Conservation (phyloP, 2,888 invertebrate species). For the Pseudoips prasinana region DNA sequence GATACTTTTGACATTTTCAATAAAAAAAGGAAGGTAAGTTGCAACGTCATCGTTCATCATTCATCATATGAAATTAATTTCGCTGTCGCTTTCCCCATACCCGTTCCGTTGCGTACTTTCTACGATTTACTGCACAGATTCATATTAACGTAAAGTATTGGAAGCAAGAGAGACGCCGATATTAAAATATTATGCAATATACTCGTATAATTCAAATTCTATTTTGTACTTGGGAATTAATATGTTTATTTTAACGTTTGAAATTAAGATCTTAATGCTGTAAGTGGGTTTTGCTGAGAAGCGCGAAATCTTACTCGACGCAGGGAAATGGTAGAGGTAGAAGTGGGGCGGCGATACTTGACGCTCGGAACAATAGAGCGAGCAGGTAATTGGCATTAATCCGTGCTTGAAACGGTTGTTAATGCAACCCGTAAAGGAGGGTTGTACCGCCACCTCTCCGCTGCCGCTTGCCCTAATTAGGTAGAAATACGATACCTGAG, state of each 20-base stretch:
- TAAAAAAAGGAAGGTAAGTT: conserved; percentile 62
- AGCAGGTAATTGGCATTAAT: conserved; percentile 70
- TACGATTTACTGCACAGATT: conserved; percentile 67
- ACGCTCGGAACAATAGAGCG: conserved; percentile 56
- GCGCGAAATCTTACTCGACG: too few species aligned
- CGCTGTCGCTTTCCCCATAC: conserved; percentile 53
- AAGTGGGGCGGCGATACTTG: conserved; percentile 46
- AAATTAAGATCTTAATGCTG: too few species aligned
- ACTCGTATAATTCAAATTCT: too few species aligned
- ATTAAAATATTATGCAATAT: conserved; percentile 52
- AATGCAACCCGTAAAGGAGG: conserved; percentile 45
- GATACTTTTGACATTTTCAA: conserved; percentile 40
- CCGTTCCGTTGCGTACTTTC: conserved; percentile 58
- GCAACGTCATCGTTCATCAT: conserved; percentile 75
- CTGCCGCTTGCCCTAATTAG: conserved; percentile 54
- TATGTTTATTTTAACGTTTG: too few species aligned
- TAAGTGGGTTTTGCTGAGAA: too few species aligned
- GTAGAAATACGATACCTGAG: conserved; percentile 54
- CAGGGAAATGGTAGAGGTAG: conserved; percentile 23
- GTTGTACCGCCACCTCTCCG: conserved; percentile 24
- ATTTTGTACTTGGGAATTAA: too few species aligned
- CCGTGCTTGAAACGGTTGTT: conserved; percentile 56
- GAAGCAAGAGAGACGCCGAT: conserved; percentile 44
- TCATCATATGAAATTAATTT: conserved; percentile 79
- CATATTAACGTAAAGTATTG: conserved; percentile 60